Conservation (phyloP, 2,113 vertebrate genomes). For the Alligator mississippiensis region DNA sequence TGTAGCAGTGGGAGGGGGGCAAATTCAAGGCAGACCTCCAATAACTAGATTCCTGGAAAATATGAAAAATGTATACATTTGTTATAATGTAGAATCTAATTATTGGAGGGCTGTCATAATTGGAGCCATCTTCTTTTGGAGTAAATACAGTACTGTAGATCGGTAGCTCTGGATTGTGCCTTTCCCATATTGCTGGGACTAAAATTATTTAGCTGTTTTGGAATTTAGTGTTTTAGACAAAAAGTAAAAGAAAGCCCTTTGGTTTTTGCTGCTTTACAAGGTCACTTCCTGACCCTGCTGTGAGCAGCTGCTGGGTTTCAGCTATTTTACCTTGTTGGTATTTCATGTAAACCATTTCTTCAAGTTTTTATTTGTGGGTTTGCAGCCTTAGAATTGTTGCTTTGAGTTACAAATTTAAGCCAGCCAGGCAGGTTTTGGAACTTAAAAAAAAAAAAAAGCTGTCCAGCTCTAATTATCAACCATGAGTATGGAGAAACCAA, state of each 20-base stretch:
- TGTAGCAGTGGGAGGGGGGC: too few species aligned
- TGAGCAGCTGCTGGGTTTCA: background rate
- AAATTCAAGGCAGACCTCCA: too few species aligned
- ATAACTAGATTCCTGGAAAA: too few species aligned
- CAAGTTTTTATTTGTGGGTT: background rate
- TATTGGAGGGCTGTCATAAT: too few species aligned
- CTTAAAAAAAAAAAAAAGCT: background rate
- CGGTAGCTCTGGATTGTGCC: background rate
- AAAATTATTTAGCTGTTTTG: background rate
- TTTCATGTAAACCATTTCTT: background rate
- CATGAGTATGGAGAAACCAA: background rate
- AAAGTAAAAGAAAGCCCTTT: background rate
- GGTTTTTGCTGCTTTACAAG: background rate
- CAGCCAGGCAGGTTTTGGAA: background rate
- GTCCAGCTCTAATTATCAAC: background rate
- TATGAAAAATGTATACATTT: too few species aligned
- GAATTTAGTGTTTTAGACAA: background rate
- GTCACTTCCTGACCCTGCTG: background rate
- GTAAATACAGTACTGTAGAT: background rate
- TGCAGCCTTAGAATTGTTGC: background rate
- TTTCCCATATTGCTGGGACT: background rate
- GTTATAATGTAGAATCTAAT: too few species aligned
- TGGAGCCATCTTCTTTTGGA: too few species aligned
- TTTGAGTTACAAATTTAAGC: background rate
- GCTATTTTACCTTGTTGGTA: background rate